Conservation (phyloP, 2,797 vertebrate species). For the Syngnathus rostellatus region DNA sequence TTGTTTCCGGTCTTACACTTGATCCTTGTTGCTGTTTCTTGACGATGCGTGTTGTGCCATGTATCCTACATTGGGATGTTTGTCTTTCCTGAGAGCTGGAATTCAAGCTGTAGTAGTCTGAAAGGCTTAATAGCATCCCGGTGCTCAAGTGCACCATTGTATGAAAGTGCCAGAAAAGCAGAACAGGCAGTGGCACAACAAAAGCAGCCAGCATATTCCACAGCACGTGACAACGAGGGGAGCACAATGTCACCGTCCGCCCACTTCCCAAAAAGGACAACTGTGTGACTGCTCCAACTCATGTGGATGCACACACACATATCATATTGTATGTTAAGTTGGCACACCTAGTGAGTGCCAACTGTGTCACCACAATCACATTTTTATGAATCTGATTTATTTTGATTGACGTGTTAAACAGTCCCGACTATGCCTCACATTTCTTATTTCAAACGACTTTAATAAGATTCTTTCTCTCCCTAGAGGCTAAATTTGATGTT, state of each 20-base stretch:
- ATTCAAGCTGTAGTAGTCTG: constrained; percentile 69
- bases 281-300: constrained; percentile 50
- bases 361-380: no score
- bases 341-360: no score
- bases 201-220: constrained; percentile 78
- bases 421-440: background rate
- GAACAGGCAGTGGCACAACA: constrained; percentile 68
- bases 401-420: no score
- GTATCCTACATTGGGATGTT: constrained; percentile 62
- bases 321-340: background rate
- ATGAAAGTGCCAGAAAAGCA: constrained; percentile 81
- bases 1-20: constrained; percentile 45
- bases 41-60: constrained; percentile 59
- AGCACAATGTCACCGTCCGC: constrained; percentile 67
- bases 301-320: constrained; percentile 28
- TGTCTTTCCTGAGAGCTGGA: constrained; percentile 64
- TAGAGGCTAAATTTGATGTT: no score
- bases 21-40: constrained; percentile 48
- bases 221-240: constrained; percentile 63
- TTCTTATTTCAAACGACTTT: background rate
- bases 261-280: constrained; percentile 60
- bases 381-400: no score
- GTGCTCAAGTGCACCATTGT: constrained; percentile 74
- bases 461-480: background rate
- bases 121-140: constrained; percentile 71